Base-by-base conservation (phyloP, 2,888 invertebrate species). In the Lacanobia wlatinum region DNA sequence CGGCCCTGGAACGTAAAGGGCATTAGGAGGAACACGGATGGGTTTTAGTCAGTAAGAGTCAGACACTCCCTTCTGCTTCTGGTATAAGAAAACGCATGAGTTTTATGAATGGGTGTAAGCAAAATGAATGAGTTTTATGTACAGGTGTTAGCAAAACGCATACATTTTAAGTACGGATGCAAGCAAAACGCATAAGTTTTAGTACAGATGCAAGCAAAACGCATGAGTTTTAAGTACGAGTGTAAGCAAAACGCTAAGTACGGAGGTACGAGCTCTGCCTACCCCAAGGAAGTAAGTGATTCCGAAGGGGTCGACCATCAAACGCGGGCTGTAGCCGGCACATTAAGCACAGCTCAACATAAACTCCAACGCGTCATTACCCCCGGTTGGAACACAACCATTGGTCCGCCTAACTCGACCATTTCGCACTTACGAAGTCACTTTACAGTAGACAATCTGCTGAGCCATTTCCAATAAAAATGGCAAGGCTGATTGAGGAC, bases 351-450 rank as follows among this genome's bases (percentile, higher is more conserved):
- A 82, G 88, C 88, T 88, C 86, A 87, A 90, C 89, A 85, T 91
- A 89, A 90, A 92, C 90, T 89, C 73, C 73, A 84, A 83, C 89
- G 93, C 90, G 84, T 91, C 94, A 92, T 94, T 93, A 93, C 91
- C 90, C 89, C 70, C 69, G 78, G 73, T 69, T 70, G 56, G 34
- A n/a, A 23, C 67, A n/a, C 65, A 90, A 91, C 91, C 67, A 88
- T 61, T 65, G 67, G 70, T 64, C 18, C 21, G 14, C 2, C 8
- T 4, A 69, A 82, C 76, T 81, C 84, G 83, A 79, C 53, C n/a
- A 18, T 10, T 60, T 62, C 74, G 40, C 75, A 62, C 78, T 40
- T 43, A 21, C 2, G 21, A 59, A 59, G 40, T 40, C 59, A 40
- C 40, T 28, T 9, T 55, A 2, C 1, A 23, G 14, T 14, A 14